These are phyloP conservation scores for Falcunculus frontatus DNA, from an alignment of 2,113 vertebrate species.

Conservation along the genomic window DNA sequence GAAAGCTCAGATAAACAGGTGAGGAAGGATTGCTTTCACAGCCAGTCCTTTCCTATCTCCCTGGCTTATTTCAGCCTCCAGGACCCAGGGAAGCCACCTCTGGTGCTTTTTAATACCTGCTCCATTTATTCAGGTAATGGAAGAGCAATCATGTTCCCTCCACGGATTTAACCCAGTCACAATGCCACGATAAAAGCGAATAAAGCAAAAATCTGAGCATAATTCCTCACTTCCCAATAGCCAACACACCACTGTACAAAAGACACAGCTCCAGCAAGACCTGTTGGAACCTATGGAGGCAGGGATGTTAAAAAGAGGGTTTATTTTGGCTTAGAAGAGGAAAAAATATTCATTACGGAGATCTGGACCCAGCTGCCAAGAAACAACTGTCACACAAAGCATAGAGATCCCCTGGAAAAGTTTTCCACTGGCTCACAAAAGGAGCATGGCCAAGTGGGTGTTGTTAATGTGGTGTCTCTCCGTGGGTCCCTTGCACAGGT, in stretches of 20 bases:
- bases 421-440: not conserved
- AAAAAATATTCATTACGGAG: not conserved
- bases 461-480: not conserved
- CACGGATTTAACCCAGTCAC: not conserved
- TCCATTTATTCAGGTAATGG: not conserved
- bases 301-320: not conserved
- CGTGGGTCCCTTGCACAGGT: not conserved
- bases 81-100: not conserved
- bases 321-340: not conserved
- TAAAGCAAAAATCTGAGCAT: not conserved
- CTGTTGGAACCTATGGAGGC: not conserved
- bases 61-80: not conserved
- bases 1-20: conserved; percentile 1
- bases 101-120: not conserved
- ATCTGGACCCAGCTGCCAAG: not conserved
- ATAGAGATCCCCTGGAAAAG: not conserved
- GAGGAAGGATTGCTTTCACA: not conserved
- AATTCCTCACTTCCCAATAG: not conserved
- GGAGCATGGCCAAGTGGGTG: not conserved
- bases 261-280: not conserved
- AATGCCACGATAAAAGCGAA: not conserved
- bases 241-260: not conserved
- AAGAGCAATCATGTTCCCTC: not conserved
- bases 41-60: not conserved
- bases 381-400: not conserved